Evolutionary conservation across 2,113 vertebrate species (phyloP), one percentile per base, ranked within the genome.

Genomic region (Deroptyus accipitrinus): DNA sequence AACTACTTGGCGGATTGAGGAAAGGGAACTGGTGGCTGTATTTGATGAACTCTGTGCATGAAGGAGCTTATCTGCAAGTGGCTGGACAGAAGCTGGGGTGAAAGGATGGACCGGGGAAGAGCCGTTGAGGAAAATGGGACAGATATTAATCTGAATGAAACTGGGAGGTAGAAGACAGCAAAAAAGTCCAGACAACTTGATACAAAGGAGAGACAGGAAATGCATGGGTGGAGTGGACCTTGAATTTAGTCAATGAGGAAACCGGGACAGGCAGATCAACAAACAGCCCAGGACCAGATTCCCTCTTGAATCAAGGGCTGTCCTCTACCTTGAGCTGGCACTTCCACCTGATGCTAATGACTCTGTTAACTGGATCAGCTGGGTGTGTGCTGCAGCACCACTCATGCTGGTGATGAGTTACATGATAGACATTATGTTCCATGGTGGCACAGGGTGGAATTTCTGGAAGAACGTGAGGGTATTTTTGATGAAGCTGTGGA

Each of bases 241-340:
- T 48, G 20, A 70, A 33, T 92, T 76, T 68, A 79, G 57, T 80
- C 28, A 51, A 1, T 39, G 37, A 42, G 19, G 80, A 61, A 83
- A 66, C 23, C 4, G 33, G 69, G 41, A 64, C 11, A 70, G 20
- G 64, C 44, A 61, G 37, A 72, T 63, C 24, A 75, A 66, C 33
- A 54, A 85, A 49, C 35, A 83, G 57, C 31, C 1, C 1, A 5
- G 52, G 62, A 76, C 75, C 57, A 46, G 27, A 9, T 64, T 91
- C 39, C 41, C 9, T 48, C 23, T 22, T 16, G 19, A 74, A 33
- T 27, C 1, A 1, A 61, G 37, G 49, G 33, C 37, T 81, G 6
- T 31, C 31, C 14, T 42, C 17, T 25, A 0, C 51, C 64, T 31
- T 0, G 0, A 51, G 31, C 63, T 9, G 10, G 11, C 12, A 17